Conservation (phyloP, 2,888 invertebrate species). For the Ariolimax columbianus region DNA sequence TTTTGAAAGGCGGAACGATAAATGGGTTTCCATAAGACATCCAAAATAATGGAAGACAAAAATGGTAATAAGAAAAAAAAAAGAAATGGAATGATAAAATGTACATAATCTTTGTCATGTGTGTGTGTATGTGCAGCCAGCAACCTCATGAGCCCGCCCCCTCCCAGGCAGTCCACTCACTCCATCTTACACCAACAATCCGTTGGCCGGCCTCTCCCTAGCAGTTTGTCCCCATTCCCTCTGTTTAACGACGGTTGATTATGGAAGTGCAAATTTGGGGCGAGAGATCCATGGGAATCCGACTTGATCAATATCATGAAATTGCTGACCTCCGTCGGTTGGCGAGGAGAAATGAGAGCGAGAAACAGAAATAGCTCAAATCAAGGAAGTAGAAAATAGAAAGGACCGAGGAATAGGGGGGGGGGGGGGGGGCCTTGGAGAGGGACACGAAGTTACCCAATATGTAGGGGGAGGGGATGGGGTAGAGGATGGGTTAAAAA, state of each 20-base stretch:
- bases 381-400: constrained; percentile 38
- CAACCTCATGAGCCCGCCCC: background rate
- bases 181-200: constrained; percentile 15
- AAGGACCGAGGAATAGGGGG: constrained; percentile 13
- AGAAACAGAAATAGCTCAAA: constrained; percentile 45
- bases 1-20: constrained; percentile 13
- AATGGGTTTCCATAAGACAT: constrained; percentile 32
- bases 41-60: constrained; percentile 19
- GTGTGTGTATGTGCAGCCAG: background rate
- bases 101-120: constrained; percentile 30
- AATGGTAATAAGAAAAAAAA: background rate
- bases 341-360: constrained; percentile 32
- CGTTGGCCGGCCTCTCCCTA: background rate
- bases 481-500: background rate
- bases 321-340: constrained; percentile 44
- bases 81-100: constrained; percentile 20
- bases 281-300: constrained; percentile 47
- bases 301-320: constrained; percentile 49
- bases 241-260: constrained; percentile 45
- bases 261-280: constrained; percentile 50
- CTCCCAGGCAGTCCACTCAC: background rate
- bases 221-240: constrained; percentile 30
- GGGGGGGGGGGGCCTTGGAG: background rate
- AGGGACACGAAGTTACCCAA: background rate
- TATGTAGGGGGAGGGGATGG: background rate